Percentiles rank a stretch among this genome's conserved stretches.
These are phyloP conservation scores for Chascanopsetta lugubris DNA, from an alignment of 2,113 vertebrate species.

Conservation along the genomic window DNA sequence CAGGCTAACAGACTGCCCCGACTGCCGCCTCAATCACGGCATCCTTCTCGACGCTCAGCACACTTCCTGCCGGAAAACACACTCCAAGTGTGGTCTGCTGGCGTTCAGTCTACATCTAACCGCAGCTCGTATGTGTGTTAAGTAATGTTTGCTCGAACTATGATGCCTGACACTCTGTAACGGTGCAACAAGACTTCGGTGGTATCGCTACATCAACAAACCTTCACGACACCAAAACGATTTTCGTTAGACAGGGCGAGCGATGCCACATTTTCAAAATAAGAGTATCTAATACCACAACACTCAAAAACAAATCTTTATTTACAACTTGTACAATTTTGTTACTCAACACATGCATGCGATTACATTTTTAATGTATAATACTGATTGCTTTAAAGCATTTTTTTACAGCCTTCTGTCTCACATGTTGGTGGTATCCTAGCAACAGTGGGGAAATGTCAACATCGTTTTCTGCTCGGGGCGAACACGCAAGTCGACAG, in stretches of 20 bases:
- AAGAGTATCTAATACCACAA: no score
- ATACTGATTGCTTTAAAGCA: no score
- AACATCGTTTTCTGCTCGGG: background rate
- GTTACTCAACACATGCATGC: background rate
- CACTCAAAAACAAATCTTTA: no score
- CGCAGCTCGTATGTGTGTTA: background rate
- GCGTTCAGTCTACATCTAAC: background rate
- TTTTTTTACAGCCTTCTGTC: background rate
- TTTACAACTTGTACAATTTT: background rate
- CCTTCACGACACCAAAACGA: conserved; percentile 52
- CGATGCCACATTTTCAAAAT: conserved; percentile 59
- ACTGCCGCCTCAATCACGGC: conserved; percentile 27
- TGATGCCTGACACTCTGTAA: background rate
- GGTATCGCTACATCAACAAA: conserved; percentile 44
- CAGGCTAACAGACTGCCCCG: conserved; percentile 27
- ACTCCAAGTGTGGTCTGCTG: no score
- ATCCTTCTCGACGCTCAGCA: background rate
- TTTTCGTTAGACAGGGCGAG: conserved; percentile 50
- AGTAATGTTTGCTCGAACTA: background rate
- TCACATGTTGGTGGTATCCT: conserved; percentile 25
- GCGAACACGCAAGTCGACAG: background rate
- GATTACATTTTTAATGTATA: background rate
- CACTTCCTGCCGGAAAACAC: background rate
- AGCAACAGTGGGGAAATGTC: conserved; percentile 47
- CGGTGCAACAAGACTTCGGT: background rate